Evolutionary conservation across 2,797 vertebrate species (phyloP).

Genomic region (Selene dorsalis): DNA sequence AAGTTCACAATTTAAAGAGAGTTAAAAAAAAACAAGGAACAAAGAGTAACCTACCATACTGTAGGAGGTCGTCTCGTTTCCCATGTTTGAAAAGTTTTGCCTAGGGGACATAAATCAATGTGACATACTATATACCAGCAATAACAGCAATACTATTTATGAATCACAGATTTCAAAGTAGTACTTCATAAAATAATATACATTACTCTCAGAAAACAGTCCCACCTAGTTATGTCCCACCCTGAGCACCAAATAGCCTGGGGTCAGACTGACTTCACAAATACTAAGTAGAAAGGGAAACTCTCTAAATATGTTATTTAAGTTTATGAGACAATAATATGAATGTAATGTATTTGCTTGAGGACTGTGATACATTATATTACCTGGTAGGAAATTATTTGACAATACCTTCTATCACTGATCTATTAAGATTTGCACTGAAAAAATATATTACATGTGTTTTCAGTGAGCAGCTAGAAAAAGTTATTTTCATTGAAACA

Average conservation of each 20-base stretch:
- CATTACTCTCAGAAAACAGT: not conserved
- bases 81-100: conserved; percentile 97
- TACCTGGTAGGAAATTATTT: conserved; percentile 33
- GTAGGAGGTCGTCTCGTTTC: conserved; percentile 94
- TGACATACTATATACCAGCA: not conserved
- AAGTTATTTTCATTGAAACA: not conserved
- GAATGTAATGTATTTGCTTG: conserved; percentile 45
- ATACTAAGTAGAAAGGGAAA: conserved; percentile 16
- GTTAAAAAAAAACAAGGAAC: not conserved
- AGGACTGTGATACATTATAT: conserved; percentile 45
- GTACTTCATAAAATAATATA: not conserved
- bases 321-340: conserved; percentile 55
- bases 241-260: conserved; percentile 50
- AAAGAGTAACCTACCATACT: conserved; percentile 87
- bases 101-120: conserved; percentile 76
- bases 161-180: not conserved
- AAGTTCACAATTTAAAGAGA: not conserved
- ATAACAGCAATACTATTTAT: not conserved
- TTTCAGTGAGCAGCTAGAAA: conserved; percentile 9
- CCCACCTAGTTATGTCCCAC: conserved; percentile 3
- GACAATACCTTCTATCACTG: not conserved
- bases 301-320: conserved; percentile 62
- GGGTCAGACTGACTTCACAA: conserved; percentile 34
- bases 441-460: not conserved
- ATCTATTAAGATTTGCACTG: conserved; percentile 1